Evolutionary conservation across 2,113 vertebrate genomes (phyloP), one percentile per base, ranked within the genome.

Genomic region (Oreochromis niloticus): DNA sequence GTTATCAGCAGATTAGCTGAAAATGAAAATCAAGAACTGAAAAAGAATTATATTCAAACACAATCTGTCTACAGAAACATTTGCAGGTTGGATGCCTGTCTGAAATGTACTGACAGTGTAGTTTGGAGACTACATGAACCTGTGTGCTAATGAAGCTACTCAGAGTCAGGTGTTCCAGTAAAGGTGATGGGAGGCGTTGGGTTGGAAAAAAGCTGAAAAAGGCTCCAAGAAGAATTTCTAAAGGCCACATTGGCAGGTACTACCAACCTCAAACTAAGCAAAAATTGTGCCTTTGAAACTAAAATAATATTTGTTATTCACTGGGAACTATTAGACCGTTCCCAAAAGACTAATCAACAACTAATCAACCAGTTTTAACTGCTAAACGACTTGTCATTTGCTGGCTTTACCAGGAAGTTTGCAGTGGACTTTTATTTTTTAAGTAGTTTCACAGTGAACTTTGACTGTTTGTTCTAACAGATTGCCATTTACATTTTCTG

Each of bases 291-390:
- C 17, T 2, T 63, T 63, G 59, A 63, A 63, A 36, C 59, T 36
- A n/a, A 36, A 36, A 36, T 63, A 34, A 36, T 63, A 63, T 36
- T 36, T 41, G n/a, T 14, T 24, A 71, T 71, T 71, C 7, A 43
- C 7, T 71, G 4, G 19, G 19, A 22, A 13, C 0, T 7, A 39
- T 68, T 41, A 41, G 63, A 41, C 4, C 4, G 0, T 68, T 71
- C 12, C n/a, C 39, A 24, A 71, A 71, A 27, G 12, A 24, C 39
- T 24, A 9, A 43, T 39, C 3, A 22, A 68, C 19, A 41, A 1
- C 63, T 14, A 61, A 61, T 63, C 39, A 24, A 24, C n/a, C 12
- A 71, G 5, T 16, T 43, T 43, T 43, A 71, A 9, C 4, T 71
- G 36, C 66, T 71, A 43, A 71, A 71, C 1, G 7, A 66, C 17